A percentile compares a stretch with the other conserved stretches of the same genome.
Conservation (phyloP, 2,113 vertebrate species). For the Ictalurus furcatus region DNA sequence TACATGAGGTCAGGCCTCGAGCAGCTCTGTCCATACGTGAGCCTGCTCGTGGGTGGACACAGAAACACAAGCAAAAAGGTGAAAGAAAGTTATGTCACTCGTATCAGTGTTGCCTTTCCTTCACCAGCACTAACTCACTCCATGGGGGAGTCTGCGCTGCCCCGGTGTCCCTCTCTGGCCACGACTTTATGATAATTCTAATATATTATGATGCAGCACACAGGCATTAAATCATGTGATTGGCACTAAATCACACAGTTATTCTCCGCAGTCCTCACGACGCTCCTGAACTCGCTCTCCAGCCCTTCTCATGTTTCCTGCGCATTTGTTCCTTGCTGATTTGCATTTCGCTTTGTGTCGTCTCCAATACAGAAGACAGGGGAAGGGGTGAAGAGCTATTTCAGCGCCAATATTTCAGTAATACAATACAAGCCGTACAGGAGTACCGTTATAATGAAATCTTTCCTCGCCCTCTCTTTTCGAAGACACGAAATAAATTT, state of each 20-base stretch:
- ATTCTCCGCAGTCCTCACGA: background rate
- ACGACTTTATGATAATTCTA: conserved; percentile 72
- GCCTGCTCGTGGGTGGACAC: conserved; percentile 23
- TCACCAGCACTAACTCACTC: conserved; percentile 10
- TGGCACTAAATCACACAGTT: conserved; percentile 70
- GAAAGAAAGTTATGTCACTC: background rate
- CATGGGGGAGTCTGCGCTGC: background rate
- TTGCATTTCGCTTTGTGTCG: background rate
- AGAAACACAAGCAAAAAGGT: background rate
- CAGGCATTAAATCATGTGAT: conserved; percentile 71
- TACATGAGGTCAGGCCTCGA: conserved; percentile 42
- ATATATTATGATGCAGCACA: conserved; percentile 71
- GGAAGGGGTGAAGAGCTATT: background rate
- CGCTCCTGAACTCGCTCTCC: no score
- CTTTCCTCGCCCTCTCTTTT: background rate
- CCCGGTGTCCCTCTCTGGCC: conserved; percentile 58
- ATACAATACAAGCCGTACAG: background rate
- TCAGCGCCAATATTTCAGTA: conserved; percentile 3
- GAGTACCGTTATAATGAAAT: background rate
- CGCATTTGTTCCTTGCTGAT: background rate
- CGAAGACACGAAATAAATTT: background rate
- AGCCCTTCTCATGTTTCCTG: background rate
- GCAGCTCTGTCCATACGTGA: conserved; percentile 14
- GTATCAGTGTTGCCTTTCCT: background rate
- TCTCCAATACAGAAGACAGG: background rate